A percentile compares a stretch with the other conserved stretches of the same genome.
Evolutionary conservation across 2,888 invertebrate species (phyloP).

Genomic region (Hirtodrosophila confusa): DNA sequence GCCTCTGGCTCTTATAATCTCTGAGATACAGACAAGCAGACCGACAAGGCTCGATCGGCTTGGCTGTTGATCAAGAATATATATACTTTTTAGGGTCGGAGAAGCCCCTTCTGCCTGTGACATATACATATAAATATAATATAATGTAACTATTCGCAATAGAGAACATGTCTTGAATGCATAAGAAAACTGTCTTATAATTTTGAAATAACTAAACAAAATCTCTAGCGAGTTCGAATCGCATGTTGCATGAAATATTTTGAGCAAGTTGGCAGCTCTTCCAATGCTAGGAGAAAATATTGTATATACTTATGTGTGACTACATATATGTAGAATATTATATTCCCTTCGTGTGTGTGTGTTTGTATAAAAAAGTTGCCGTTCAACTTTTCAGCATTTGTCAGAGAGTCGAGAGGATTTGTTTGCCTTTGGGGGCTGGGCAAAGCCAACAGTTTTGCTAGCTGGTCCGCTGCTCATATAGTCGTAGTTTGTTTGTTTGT

Average conservation of each 20-base stretch:
- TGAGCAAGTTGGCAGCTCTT: slow-evolving; percentile 28
- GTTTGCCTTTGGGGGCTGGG: slow-evolving; percentile 69
- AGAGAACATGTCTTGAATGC: too few species aligned
- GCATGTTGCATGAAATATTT: slow-evolving; percentile 10
- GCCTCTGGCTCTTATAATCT: too few species aligned
- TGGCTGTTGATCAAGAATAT: too few species aligned
- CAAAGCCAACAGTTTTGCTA: slow-evolving; percentile 59
- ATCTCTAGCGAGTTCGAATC: background rate
- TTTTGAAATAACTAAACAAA: too few species aligned
- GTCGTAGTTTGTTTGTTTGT: slow-evolving; percentile 46
- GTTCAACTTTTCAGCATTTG: slow-evolving; percentile 76
- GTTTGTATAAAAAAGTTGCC: slow-evolving; percentile 56
- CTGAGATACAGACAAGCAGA: too few species aligned
- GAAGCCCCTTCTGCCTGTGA: too few species aligned
- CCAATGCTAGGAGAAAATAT: slow-evolving; percentile 8
- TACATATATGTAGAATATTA: slow-evolving; percentile 3
- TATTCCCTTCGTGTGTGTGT: slow-evolving; percentile 5
- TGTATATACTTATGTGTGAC: slow-evolving; percentile 23
- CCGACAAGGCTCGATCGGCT: too few species aligned
- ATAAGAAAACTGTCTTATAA: too few species aligned
- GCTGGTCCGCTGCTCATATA: slow-evolving; percentile 26
- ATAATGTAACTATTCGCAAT: too few species aligned
- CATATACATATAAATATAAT: too few species aligned
- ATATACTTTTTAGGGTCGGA: too few species aligned
- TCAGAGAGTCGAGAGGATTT: slow-evolving; percentile 76